Conservation (phyloP, 2,797 vertebrate genomes). For the Hoplostethus atlanticus region DNA sequence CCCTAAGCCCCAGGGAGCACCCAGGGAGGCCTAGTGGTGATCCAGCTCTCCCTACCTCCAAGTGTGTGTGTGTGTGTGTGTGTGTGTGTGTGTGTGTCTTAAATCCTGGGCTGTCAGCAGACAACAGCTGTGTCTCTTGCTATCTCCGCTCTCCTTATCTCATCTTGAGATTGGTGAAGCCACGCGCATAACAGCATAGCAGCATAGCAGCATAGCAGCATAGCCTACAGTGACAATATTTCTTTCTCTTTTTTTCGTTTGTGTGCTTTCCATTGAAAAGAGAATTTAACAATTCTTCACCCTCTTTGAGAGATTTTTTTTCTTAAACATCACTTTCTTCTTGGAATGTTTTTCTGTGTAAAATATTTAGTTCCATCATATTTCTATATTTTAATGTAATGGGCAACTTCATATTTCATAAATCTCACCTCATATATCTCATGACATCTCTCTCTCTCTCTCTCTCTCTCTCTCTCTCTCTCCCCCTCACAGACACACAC, state of each 20-base stretch:
- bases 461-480: slow-evolving; percentile 1
- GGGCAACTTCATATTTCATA: not conserved
- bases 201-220: slow-evolving; percentile 42
- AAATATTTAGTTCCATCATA: not conserved
- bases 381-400: slow-evolving; percentile 21
- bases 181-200: slow-evolving; percentile 67
- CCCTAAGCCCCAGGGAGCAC: slow-evolving; percentile 57
- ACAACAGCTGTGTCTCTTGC: slow-evolving; percentile 80
- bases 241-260: slow-evolving; percentile 35
- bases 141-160: slow-evolving; percentile 70
- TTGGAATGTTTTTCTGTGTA: slow-evolving; percentile 14
- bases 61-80: slow-evolving; percentile 16
- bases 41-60: not conserved
- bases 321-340: slow-evolving; percentile 8
- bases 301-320: slow-evolving; percentile 35
- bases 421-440: slow-evolving; percentile 8
- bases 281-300: slow-evolving; percentile 45
- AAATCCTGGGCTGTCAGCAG: slow-evolving; percentile 72
- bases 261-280: slow-evolving; percentile 45
- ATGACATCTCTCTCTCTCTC: slow-evolving; percentile 10
- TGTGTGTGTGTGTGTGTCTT: slow-evolving; percentile 45
- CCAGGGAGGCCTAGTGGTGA: slow-evolving; percentile 45
- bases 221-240: slow-evolving; percentile 41
- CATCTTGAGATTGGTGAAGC: slow-evolving; percentile 56
- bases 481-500: slow-evolving; percentile 7